Conservation (phyloP, 1,140 invertebrate genomes). For the Cydia pomonella region DNA sequence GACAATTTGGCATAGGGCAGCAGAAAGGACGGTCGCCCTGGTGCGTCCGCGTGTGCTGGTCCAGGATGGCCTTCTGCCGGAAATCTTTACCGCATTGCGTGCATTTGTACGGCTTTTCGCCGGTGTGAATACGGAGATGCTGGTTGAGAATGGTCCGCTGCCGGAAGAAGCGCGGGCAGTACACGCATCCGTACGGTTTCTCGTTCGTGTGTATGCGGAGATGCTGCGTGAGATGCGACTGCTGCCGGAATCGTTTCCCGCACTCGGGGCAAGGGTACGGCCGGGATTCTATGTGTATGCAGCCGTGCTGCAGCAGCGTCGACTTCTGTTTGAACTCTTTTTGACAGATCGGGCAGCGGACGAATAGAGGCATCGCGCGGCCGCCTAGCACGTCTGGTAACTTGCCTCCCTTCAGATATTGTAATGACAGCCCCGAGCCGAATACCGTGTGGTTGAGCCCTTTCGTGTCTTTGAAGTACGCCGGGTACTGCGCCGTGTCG, state of each 20-base stretch:
- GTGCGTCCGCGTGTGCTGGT: conserved; percentile 94
- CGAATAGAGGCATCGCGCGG: conserved; percentile 91
- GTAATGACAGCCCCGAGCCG: conserved; percentile 83
- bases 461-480: conserved; percentile 92
- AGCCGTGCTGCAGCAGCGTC: conserved; percentile 91
- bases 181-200: conserved; percentile 93
- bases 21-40: conserved; percentile 95
- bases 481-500: conserved; percentile 88
- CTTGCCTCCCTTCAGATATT: conserved; percentile 86
- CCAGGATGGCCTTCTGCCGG: conserved; percentile 92
- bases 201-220: conserved; percentile 93
- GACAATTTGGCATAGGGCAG: conserved; percentile 94
- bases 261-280: conserved; percentile 94
- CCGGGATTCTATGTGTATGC: conserved; percentile 93
- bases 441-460: conserved; percentile 87
- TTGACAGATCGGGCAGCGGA: conserved; percentile 91
- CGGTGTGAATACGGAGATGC: conserved; percentile 83
- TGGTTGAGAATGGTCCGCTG: conserved; percentile 92
- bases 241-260: conserved; percentile 92
- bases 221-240: conserved; percentile 92
- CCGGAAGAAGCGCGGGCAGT: conserved; percentile 93
- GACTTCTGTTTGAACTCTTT: conserved; percentile 95
- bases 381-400: conserved; percentile 91
- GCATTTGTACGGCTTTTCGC: conserved; percentile 94
- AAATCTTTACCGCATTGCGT: conserved; percentile 94